Conservation (phyloP, 2,797 vertebrate species). For the Anabas testudineus region DNA sequence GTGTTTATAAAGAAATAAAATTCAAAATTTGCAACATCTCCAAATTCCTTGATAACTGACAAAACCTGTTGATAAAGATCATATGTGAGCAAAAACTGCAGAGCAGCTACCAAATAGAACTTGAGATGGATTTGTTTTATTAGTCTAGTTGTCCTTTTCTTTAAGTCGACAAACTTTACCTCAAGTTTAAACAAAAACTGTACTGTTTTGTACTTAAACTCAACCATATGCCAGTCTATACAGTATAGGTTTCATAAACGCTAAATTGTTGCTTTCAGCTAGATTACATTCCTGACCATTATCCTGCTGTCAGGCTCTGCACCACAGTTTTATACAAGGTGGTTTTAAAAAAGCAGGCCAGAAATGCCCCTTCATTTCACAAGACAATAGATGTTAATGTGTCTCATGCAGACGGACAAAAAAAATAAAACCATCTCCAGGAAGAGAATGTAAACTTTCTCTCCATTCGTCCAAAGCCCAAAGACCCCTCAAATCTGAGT, state of each 20-base stretch:
- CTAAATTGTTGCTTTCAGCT: slow-evolving; percentile 46
- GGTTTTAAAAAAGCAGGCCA: slow-evolving; percentile 60
- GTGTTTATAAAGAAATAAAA: too few species aligned
- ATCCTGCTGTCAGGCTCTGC: slow-evolving; percentile 63
- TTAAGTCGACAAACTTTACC: slow-evolving; percentile 18
- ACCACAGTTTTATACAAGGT: slow-evolving; percentile 77
- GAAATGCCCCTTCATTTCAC: slow-evolving; percentile 71
- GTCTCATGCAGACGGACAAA: slow-evolving; percentile 65
- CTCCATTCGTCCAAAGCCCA: slow-evolving; percentile 40
- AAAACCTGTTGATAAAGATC: neutral
- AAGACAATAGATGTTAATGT: slow-evolving; percentile 76
- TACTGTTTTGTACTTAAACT: slow-evolving; percentile 22
- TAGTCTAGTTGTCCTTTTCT: neutral
- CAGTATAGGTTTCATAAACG: slow-evolving; percentile 52
- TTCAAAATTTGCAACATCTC: too few species aligned
- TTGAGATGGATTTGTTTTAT: slow-evolving; percentile 9
- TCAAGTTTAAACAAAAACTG: slow-evolving; percentile 11
- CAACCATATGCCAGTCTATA: slow-evolving; percentile 41
- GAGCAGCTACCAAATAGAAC: neutral
- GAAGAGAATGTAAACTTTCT: slow-evolving; percentile 69
- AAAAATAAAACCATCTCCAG: slow-evolving; percentile 69
- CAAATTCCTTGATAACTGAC: too few species aligned
- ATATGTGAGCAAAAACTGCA: slow-evolving; percentile 2
- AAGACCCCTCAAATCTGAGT: slow-evolving; percentile 52
- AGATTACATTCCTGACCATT: slow-evolving; percentile 69